Conservation (phyloP, 1,140 invertebrate genomes). For the Sarcophaga peregrina region DNA sequence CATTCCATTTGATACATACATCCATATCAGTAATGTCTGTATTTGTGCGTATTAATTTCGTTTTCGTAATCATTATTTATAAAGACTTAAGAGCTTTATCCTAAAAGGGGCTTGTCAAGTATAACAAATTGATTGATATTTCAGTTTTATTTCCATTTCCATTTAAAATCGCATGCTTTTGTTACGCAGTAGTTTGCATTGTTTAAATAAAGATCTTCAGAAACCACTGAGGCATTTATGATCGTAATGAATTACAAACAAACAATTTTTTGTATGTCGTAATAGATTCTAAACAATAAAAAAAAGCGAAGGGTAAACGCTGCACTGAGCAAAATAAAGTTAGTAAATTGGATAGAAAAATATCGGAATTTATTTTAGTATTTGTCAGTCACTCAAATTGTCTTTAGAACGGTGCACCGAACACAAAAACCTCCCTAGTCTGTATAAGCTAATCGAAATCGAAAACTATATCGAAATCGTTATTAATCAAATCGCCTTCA, state of each 20-base stretch:
- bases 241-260: not conserved
- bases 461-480: too few species aligned
- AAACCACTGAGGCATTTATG: slow-evolving; percentile 37
- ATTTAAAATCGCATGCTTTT: not conserved
- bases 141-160: not conserved
- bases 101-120: not conserved
- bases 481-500: too few species aligned
- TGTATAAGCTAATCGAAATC: too few species aligned
- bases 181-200: not conserved
- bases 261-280: not conserved
- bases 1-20: not conserved
- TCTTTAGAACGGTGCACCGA: too few species aligned
- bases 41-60: not conserved
- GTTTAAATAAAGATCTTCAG: slow-evolving; percentile 32
- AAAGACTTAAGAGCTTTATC: not conserved
- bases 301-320: too few species aligned
- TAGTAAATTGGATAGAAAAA: too few species aligned
- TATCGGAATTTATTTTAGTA: too few species aligned
- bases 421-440: too few species aligned
- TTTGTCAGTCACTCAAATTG: too few species aligned
- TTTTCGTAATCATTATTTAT: slow-evolving; percentile 27
- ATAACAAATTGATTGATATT: slow-evolving; percentile 40
- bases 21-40: too few species aligned
- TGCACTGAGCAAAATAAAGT: too few species aligned
- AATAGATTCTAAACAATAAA: too few species aligned